phyloP scores from a whole-genome alignment of 1,140 invertebrate genomes.

The Holcopasites calliopsidis region DNA sequence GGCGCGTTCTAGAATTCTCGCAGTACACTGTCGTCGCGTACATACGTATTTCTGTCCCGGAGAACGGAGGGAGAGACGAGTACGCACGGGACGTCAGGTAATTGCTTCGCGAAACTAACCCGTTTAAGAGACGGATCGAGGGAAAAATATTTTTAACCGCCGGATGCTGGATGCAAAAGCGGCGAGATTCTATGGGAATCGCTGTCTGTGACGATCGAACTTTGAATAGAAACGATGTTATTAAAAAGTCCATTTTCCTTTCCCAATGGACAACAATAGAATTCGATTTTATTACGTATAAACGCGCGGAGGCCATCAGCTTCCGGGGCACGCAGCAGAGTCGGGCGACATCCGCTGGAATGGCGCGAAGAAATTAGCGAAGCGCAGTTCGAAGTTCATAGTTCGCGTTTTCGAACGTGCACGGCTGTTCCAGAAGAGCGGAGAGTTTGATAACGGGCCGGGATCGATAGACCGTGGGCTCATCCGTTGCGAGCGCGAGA shows the following conservation, averaged over 20 bases:
- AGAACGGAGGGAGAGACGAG: neutral
- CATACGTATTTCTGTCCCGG: slow-evolving; percentile 56
- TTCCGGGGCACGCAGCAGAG: neutral
- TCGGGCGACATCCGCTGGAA: neutral
- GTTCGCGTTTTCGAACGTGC: slow-evolving; percentile 19
- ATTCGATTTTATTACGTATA: neutral
- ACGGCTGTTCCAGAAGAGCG: neutral
- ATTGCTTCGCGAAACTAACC: slow-evolving; percentile 58
- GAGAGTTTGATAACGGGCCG: slow-evolving; percentile 36
- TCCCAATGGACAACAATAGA: too few relatives aligned
- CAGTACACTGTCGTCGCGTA: slow-evolving; percentile 3
- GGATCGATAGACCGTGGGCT: slow-evolving; percentile 49
- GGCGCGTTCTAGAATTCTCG: slow-evolving; percentile 27
- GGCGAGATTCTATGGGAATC: slow-evolving; percentile 46
- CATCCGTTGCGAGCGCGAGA: slow-evolving; percentile 47
- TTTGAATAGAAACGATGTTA: too few relatives aligned
- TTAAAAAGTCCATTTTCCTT: too few relatives aligned
- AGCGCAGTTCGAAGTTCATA: slow-evolving; percentile 18
- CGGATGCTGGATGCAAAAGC: slow-evolving; percentile 54
- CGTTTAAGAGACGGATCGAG: slow-evolving; percentile 35
- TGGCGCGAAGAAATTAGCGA: neutral
- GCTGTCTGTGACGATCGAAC: slow-evolving; percentile 30
- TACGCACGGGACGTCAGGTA: slow-evolving; percentile 42
- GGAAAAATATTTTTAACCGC: slow-evolving; percentile 64
- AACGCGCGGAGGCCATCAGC: neutral